Base-by-base conservation (phyloP, 2,888 invertebrate species). In the Amorpha juglandis region DNA sequence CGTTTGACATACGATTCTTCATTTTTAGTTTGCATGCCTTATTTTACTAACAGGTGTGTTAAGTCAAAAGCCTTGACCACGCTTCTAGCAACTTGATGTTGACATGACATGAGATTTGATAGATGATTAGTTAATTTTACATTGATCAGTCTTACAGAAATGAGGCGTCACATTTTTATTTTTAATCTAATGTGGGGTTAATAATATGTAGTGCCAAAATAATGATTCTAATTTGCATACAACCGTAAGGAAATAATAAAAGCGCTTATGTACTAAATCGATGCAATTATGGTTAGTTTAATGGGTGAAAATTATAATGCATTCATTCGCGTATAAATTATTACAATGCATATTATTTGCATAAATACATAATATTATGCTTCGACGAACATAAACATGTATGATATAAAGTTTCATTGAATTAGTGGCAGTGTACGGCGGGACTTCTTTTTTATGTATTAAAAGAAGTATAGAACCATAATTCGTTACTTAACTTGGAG, bases 281-380 rank as follows among this genome's bases (percentile, higher is more conserved):
- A 48, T 33, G 3, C 58, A 6, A 58, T 19, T 42, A 58, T 14
- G 19, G 16, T 19, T 12, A 19, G 6, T 19, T 19, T 42, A 58
- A 58, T 42, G 42, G 38, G 21, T 12, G 42, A 58, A 58, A 55
- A 58, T 58, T 42, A 16, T 35, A 42, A 38, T 6, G 19, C 16
- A 16, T 42, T 42, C 14, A 35, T 4, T 11, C 16, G 11, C 45
- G 9, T 55, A 35, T 55, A 38, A 55, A 16, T n/a, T 38, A 55
- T 53, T n/a, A 33, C 38, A 38, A 38, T 35, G 8, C n/a, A 7
- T 55, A 38, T 3, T 55, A n/a, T 33, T 53, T 35, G n/a, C 16
- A 38, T 55, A 38, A 0, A 8, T 38, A 52, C 51, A 45, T 45
- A 45, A 45, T 52, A 8, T 55, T 38, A 55, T 14, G 55, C 9